Base-by-base conservation (phyloP, 2,888 invertebrate genomes). In the Agapostemon virescens region DNA sequence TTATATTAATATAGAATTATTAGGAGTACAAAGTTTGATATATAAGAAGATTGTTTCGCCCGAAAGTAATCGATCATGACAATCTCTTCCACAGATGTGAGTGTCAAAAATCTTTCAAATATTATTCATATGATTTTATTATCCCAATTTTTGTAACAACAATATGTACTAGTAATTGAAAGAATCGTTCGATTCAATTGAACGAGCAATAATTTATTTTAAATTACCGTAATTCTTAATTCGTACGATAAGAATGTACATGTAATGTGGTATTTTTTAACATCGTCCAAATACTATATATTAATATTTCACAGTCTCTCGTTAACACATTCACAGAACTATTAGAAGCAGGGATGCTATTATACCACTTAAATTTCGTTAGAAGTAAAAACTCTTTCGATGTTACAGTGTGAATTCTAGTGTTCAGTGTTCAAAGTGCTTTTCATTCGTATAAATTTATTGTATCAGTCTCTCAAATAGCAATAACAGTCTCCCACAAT, bases 1-100 rank as follows among this genome's bases (percentile, higher is more conserved):
- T 55, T 55, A 7, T 55, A 26, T 55, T 55, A 55, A 55, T 26
- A 55, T 55, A 55, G 26, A 55, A 55, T 55, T 26, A 55, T 55
- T 26, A 17, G 17, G 26, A 55, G 55, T 17, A 26, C 26, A 0
- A 26, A 17, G 26, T 26, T 55, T 17, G n/a, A n/a, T n/a, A 49
- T 49, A 49, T 9, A 49, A 49, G n/a, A 3, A 11, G 9, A 26
- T 55, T n/a, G 52, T 52, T 52, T 13, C 26, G 15, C 6, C 15
- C 3, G 13, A 52, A 52, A 23, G 23, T 55, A 23, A 15, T 6
- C 26, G 17, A 26, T 17, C 17, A 26, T 7, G 17, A 26, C 7
- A 23, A 55, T 0, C 23, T 52, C 13, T 52, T 23, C 23, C 4
- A 23, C 5, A 5, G 13, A n/a, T 52, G 23, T 5, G 11, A 23